Conservation (phyloP, 37 sponge, comb jelly and placozoan species). For the Aphrocallistes beatrix region DNA sequence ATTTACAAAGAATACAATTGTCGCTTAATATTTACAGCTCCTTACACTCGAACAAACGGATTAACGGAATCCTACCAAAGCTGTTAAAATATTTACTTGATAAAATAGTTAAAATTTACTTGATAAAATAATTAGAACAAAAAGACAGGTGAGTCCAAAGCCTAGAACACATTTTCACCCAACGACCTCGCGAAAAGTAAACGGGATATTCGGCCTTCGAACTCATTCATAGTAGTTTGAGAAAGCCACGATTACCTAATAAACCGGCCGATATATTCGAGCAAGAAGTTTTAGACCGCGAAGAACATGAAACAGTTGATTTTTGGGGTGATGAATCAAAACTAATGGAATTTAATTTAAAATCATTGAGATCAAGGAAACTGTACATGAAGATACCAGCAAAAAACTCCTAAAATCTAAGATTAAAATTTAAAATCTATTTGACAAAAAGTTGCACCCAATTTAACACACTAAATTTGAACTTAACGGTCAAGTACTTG, state of each 20-base stretch:
- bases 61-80: not conserved
- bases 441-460: not conserved
- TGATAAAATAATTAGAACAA: too few relatives aligned
- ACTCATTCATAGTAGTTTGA: not conserved
- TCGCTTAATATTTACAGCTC: constrained; percentile 12
- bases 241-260: not conserved
- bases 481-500: not conserved
- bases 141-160: not conserved
- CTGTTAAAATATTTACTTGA: too few relatives aligned
- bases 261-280: not conserved
- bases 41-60: constrained; percentile 14
- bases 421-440: not conserved
- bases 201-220: constrained; percentile 13
- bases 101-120: not conserved
- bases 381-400: not conserved
- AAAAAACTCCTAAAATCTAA: not conserved
- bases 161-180: not conserved
- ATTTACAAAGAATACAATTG: not conserved
- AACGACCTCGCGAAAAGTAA: not conserved
- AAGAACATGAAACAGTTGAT: not conserved
- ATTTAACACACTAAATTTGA: not conserved
- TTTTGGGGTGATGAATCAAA: not conserved
- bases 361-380: not conserved
- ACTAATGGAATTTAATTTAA: not conserved
- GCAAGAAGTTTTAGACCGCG: not conserved